A percentile compares a stretch with the other conserved stretches of the same genome.
These are phyloP conservation scores for Drosophila pseudotakahashii DNA, from an alignment of 2,888 invertebrate species.

Conservation along the genomic window DNA sequence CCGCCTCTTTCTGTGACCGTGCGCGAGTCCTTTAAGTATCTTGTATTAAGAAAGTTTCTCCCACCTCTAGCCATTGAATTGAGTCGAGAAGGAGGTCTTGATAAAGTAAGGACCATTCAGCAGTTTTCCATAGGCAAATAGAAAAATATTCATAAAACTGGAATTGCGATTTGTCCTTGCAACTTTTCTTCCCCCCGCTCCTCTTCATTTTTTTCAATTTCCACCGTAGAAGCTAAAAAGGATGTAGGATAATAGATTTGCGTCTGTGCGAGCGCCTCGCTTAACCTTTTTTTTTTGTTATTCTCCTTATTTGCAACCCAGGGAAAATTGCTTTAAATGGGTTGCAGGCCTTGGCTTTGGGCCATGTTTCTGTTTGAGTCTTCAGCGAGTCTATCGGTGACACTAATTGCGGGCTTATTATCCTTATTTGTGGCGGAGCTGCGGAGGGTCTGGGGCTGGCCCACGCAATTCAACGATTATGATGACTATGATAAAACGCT, in stretches of 20 bases:
- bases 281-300: slow-evolving; percentile 45
- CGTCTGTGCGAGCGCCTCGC: slow-evolving; percentile 31
- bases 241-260: slow-evolving; percentile 42
- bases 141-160: slow-evolving; percentile 75
- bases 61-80: slow-evolving; percentile 62
- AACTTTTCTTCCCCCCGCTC: slow-evolving; percentile 19
- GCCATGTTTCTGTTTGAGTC: slow-evolving; percentile 22
- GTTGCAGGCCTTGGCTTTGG: slow-evolving; percentile 20
- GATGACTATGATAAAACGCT: slow-evolving; percentile 42
- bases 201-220: slow-evolving; percentile 50
- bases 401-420: slow-evolving; percentile 74
- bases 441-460: slow-evolving; percentile 10
- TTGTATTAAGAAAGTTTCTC: slow-evolving; percentile 71
- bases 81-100: slow-evolving; percentile 26
- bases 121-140: slow-evolving; percentile 75
- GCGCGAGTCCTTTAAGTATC: slow-evolving; percentile 72
- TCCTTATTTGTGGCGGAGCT: slow-evolving; percentile 33
- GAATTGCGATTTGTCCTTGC: slow-evolving; percentile 69
- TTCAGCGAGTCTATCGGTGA: slow-evolving; percentile 64
- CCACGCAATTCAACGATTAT: slow-evolving; percentile 72
- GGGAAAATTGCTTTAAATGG: slow-evolving; percentile 50
- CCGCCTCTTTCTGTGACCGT: slow-evolving; percentile 7
- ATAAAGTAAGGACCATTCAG: slow-evolving; percentile 38
- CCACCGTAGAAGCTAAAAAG: slow-evolving; percentile 42
- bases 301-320: slow-evolving; percentile 8